These are phyloP conservation scores for Mastomys natalensis DNA, from an alignment of 2,113 vertebrate species.

Conservation along the genomic window DNA sequence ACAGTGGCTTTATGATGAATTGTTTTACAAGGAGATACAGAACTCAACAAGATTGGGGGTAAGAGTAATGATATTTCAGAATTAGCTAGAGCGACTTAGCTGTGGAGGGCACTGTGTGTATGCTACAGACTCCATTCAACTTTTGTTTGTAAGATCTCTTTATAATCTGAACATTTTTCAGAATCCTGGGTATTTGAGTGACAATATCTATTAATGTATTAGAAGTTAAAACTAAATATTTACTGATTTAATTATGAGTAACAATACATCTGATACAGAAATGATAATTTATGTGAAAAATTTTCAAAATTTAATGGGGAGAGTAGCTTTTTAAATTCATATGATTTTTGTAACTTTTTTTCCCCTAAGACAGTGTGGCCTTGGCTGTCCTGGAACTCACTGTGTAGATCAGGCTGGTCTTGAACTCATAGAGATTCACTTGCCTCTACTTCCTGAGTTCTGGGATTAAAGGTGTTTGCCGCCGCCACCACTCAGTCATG, in stretches of 20 bases:
- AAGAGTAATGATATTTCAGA: slow-evolving; percentile 65
- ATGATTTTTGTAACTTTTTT: slow-evolving; percentile 1
- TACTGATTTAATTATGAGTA: slow-evolving; percentile 40
- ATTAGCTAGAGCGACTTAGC: slow-evolving; percentile 62
- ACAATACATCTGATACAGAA: slow-evolving; percentile 1
- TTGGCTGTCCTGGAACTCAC: too few species aligned
- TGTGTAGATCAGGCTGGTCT: not conserved
- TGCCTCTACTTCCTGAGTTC: not conserved
- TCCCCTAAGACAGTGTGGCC: not conserved
- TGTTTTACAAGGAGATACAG: slow-evolving; percentile 64
- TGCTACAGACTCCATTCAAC: slow-evolving; percentile 6
- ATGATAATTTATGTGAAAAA: slow-evolving; percentile 33
- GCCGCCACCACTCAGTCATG: not conserved
- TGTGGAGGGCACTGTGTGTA: slow-evolving; percentile 8
- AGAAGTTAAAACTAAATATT: not conserved
- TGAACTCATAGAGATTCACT: not conserved
- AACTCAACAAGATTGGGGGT: slow-evolving; percentile 61
- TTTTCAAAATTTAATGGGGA: slow-evolving; percentile 40
- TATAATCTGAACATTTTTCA: slow-evolving; percentile 49
- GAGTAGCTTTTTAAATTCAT: slow-evolving; percentile 40
- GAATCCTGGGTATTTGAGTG: not conserved
- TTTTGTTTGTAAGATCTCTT: slow-evolving; percentile 44
- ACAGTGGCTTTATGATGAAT: slow-evolving; percentile 65
- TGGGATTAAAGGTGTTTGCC: not conserved
- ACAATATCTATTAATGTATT: not conserved